phyloP scores from a whole-genome alignment of 2,113 vertebrate species.

The Alexandromys fortis region DNA sequence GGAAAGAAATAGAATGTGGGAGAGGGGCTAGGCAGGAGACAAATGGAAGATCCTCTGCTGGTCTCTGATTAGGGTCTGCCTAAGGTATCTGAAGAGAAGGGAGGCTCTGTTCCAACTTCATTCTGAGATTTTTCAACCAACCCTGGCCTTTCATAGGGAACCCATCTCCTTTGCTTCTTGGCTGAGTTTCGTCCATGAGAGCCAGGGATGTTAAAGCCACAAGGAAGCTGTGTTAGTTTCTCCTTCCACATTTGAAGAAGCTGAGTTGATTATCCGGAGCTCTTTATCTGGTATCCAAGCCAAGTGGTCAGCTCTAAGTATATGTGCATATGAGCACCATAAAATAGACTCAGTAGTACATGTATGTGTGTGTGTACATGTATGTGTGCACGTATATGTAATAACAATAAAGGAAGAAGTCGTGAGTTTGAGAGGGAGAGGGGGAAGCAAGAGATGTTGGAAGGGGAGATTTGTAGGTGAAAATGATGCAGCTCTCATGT shows the following conservation, averaged over 20 bases:
- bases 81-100: background rate
- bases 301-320: background rate
- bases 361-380: background rate
- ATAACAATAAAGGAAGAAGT: background rate
- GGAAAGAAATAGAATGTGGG: background rate
- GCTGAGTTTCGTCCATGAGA: background rate
- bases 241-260: background rate
- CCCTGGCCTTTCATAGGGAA: background rate
- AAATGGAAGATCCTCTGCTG: background rate
- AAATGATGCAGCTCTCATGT: background rate
- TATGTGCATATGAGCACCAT: too few relatives aligned
- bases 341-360: background rate
- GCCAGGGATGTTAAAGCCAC: background rate
- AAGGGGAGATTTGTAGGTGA: background rate
- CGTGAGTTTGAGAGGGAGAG: background rate
- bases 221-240: background rate
- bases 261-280: background rate
- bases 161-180: accelerated
- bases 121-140: background rate
- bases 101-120: background rate
- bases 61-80: background rate
- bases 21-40: too few relatives aligned
- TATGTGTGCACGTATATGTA: too few relatives aligned
- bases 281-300: background rate
- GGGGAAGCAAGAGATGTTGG: background rate